Evolutionary conservation across 2,797 vertebrate species (phyloP), one percentile per base, ranked within the genome.

Genomic region (Peromyscus attwateri): DNA sequence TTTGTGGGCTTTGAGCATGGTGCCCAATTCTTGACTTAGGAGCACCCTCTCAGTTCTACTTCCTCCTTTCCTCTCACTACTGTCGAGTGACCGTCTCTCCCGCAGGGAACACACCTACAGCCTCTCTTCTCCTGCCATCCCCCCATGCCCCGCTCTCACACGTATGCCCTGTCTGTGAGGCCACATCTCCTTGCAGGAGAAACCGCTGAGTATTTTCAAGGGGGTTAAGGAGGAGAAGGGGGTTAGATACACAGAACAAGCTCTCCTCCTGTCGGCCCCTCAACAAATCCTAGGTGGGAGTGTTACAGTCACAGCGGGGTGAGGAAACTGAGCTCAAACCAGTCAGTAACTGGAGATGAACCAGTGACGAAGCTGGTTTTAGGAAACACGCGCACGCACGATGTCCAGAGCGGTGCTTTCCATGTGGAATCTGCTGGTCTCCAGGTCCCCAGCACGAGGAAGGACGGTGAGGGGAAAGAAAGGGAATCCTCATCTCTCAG

Each of bases 121-220:
- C 11, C 6, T 60, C 6, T 87, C 46, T 34, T 52, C 34, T 60
- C 10, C 52, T 43, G 11, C 13, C 46, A 34, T 2, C 29, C 7
- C 31, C 1, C 68, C 6, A 23, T 17, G 8, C 12, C 3, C 71
- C 0, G 4, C 37, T 2, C 1, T 9, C 11, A 25, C 71, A 25
- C 11, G 0, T 75, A 10, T 13, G 37, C 27, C 6, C 27, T 6
- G 40, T 14, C 25, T 75, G 66, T 57, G 17, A 93, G 40, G 70
- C 46, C 29, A 12, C 0, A 31, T 88, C 75, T 96, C 27, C 21
- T 14, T 37, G 55, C 6, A 3, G 23, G n/a, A 49, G 17, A 83
- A 57, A 23, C 17, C 29, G 64, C 40, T 73, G 3, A 14, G 6
- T n/a, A 29, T 34, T 91, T 83, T 76, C 57, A 52, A 46, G 34